phyloP scores from a whole-genome alignment of 2,797 vertebrate genomes.

The Morus bassanus region DNA sequence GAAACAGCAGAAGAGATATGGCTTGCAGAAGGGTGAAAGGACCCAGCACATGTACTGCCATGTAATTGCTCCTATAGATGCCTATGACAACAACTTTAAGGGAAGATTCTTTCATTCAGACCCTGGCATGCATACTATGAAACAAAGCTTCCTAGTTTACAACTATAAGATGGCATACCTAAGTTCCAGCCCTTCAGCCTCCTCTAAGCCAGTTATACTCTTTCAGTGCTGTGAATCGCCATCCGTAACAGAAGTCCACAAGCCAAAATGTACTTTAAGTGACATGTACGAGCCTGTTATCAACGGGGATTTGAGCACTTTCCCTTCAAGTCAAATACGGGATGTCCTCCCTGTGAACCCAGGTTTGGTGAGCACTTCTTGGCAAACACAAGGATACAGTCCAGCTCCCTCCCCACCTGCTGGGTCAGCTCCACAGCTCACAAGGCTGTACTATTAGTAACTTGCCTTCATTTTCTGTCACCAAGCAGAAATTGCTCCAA shows the following conservation, averaged over 20 bases:
- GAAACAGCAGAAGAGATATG: background rate
- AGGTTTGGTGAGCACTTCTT: background rate
- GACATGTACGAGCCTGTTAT: background rate
- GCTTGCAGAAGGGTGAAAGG: background rate
- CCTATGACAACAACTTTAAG: background rate
- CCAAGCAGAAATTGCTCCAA: background rate
- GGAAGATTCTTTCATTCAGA: background rate
- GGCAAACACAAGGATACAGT: background rate
- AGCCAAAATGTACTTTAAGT: background rate
- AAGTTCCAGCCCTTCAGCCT: background rate
- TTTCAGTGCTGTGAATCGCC: background rate
- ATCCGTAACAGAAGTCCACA: background rate
- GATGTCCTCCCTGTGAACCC: background rate
- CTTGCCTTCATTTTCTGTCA: background rate
- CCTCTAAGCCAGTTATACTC: background rate
- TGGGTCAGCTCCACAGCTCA: background rate
- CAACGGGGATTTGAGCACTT: background rate
- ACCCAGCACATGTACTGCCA: rapidly evolving
- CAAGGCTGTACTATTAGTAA: background rate
- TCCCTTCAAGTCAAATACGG: background rate
- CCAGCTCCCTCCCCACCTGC: background rate
- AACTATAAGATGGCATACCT: background rate
- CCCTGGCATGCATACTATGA: background rate
- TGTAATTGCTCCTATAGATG: background rate
- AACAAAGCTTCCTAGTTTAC: background rate